Evolutionary conservation across 2,113 vertebrate species (phyloP).

Genomic region (Eonycteris spelaea): DNA sequence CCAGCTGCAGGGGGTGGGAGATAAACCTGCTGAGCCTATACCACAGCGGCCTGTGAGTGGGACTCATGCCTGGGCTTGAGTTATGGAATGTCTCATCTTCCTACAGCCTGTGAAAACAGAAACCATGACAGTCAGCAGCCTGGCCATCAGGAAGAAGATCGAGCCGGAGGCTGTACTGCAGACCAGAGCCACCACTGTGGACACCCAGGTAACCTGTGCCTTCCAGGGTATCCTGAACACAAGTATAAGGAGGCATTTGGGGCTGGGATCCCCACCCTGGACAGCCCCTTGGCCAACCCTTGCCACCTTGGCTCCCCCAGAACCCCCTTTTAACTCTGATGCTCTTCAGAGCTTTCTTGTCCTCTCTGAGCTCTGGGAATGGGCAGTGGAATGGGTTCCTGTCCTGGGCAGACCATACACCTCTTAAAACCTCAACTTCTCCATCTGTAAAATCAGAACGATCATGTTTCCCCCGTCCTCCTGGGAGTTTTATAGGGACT

Average conservation of each 20-base stretch:
- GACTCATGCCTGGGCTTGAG: neutral
- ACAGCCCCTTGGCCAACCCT: neutral
- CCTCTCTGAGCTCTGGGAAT: neutral
- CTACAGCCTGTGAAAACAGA: slow-evolving; percentile 69
- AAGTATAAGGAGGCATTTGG: neutral
- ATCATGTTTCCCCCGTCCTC: neutral
- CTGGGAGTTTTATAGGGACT: neutral
- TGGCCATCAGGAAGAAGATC: slow-evolving; percentile 75
- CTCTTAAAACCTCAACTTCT: neutral
- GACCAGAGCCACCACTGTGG: slow-evolving; percentile 58
- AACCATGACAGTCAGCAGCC: slow-evolving; percentile 48
- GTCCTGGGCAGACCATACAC: neutral
- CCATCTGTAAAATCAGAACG: neutral
- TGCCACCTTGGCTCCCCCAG: neutral
- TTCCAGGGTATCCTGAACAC: neutral
- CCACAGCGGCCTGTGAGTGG: neutral
- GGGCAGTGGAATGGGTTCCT: neutral
- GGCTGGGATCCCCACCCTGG: neutral
- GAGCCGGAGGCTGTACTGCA: slow-evolving; percentile 74
- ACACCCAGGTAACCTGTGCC: slow-evolving; percentile 70
- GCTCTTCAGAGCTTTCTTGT: neutral
- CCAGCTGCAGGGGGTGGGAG: neutral
- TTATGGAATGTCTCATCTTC: neutral
- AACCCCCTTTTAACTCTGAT: neutral
- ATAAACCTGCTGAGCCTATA: neutral